phyloP scores from a whole-genome alignment of 2,113 vertebrate species.

The Theristicus caerulescens region DNA sequence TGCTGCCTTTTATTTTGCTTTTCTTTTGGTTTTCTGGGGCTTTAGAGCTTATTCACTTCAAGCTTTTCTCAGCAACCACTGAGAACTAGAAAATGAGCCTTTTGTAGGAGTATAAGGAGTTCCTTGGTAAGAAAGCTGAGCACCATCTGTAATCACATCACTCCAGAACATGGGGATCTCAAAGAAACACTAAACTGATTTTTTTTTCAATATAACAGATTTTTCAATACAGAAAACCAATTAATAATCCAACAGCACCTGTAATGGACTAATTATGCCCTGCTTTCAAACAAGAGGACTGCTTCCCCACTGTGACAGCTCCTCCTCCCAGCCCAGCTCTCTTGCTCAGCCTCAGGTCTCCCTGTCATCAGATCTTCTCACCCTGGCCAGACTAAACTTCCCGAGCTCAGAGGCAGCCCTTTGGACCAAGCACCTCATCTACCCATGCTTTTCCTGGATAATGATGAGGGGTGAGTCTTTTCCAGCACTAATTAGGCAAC shows the following conservation, averaged over 20 bases:
- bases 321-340: neutral
- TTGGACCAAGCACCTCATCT: neutral
- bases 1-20: neutral
- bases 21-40: neutral
- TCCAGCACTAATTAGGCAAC: neutral
- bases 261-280: neutral
- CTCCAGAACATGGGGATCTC: neutral
- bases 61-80: neutral
- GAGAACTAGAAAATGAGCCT: neutral
- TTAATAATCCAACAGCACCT: neutral
- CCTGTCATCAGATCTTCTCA: neutral
- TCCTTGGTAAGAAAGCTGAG: neutral
- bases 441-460: neutral
- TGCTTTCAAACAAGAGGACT: neutral
- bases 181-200: neutral
- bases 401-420: neutral
- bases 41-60: neutral
- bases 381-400: neutral
- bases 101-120: neutral
- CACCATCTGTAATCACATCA: neutral
- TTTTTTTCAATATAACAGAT: neutral
- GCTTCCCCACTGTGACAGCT: neutral
- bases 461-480: neutral
- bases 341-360: neutral
- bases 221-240: neutral